These are phyloP conservation scores for Danionella cerebrum DNA, from an alignment of 2,113 vertebrate species.

Conservation along the genomic window DNA sequence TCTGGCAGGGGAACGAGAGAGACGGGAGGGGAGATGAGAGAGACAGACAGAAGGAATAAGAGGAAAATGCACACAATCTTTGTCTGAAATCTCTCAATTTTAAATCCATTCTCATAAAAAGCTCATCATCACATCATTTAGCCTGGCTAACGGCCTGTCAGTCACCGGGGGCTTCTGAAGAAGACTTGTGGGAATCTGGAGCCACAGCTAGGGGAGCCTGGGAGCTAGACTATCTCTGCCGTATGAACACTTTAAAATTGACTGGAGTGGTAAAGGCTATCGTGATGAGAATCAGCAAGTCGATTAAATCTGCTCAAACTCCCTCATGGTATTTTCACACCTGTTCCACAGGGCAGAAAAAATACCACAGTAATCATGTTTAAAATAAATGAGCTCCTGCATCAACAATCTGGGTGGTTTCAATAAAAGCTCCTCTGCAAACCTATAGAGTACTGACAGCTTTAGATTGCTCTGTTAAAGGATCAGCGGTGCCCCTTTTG, in stretches of 20 bases:
- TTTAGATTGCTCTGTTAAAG: background rate
- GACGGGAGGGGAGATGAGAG: slow-evolving; percentile 51
- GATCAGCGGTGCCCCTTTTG: background rate
- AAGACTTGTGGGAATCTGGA: slow-evolving; percentile 8
- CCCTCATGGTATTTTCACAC: slow-evolving; percentile 6
- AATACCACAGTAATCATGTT: slow-evolving; percentile 5
- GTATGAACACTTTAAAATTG: slow-evolving; percentile 14
- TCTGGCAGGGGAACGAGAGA: slow-evolving; percentile 72
- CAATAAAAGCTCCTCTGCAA: background rate
- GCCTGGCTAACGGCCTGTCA: slow-evolving; percentile 27
- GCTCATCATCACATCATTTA: slow-evolving; percentile 89
- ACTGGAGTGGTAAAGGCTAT: slow-evolving; percentile 12
- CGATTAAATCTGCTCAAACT: slow-evolving; percentile 15
- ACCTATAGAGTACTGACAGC: background rate
- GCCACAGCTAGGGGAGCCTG: slow-evolving; percentile 8
- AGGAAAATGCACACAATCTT: slow-evolving; percentile 72
- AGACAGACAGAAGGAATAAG: slow-evolving; percentile 59
- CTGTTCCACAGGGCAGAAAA: background rate
- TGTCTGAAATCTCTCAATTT: slow-evolving; percentile 89
- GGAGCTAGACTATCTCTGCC: background rate
- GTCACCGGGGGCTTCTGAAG: slow-evolving; percentile 22
- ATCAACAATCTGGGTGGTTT: slow-evolving; percentile 12
- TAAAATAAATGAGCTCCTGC: slow-evolving; percentile 7
- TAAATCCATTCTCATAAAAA: slow-evolving; percentile 92
- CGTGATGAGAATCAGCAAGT: slow-evolving; percentile 12